Conservation (phyloP, 2,888 invertebrate genomes). For the Drosophila neutralis region DNA sequence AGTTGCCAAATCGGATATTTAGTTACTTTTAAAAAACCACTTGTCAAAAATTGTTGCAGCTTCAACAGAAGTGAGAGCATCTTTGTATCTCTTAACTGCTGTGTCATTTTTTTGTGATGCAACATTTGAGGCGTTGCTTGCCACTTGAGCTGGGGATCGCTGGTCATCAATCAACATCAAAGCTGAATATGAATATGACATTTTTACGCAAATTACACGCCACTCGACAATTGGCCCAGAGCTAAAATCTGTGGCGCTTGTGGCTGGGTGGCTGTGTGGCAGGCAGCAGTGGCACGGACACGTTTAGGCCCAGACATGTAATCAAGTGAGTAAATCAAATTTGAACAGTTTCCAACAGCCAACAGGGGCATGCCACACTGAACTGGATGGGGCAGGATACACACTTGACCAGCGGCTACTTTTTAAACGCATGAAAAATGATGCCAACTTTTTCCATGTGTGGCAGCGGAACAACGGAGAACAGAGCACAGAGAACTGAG, state of each 20-base stretch:
- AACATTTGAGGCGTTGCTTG: conserved; percentile 36
- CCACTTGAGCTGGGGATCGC: conserved; percentile 55
- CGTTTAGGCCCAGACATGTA: conserved; percentile 46
- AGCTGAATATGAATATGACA: conserved; percentile 78
- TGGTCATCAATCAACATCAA: conserved; percentile 74
- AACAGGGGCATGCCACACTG: conserved; percentile 11
- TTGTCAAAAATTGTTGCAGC: not conserved
- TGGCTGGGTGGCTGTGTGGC: conserved; percentile 1
- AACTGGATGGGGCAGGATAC: not conserved
- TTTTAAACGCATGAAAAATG: conserved; percentile 83
- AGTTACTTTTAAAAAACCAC: not conserved
- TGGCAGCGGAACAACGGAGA: conserved; percentile 11
- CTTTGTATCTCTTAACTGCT: not conserved
- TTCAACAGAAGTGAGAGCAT: not conserved
- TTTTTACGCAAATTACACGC: conserved; percentile 82
- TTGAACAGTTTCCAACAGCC: conserved; percentile 80
- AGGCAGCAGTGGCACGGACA: conserved; percentile 6
- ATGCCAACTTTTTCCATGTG: conserved; percentile 48
- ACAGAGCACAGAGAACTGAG: not conserved
- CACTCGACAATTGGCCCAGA: conserved; percentile 74
- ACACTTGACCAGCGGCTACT: conserved; percentile 55
- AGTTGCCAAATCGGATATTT: not conserved
- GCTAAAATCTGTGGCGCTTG: conserved; percentile 45
- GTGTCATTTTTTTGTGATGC: conserved; percentile 23
- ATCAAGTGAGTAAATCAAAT: conserved; percentile 84